Base-by-base conservation (phyloP, 2,888 invertebrate genomes). In the Neocrepidodera transversa region DNA sequence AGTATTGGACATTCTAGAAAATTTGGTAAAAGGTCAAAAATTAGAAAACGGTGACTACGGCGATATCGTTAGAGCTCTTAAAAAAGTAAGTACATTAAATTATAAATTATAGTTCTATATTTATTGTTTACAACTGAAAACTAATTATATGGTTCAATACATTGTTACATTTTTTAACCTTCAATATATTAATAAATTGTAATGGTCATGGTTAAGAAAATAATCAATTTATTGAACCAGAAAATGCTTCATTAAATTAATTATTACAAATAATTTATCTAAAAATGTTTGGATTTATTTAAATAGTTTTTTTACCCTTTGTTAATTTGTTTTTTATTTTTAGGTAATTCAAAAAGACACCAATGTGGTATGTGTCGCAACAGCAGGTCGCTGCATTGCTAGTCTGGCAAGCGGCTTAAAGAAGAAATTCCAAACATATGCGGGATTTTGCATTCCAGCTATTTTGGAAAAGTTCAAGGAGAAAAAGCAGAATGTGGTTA, bases 401-500 rank as follows among this genome's bases (percentile, higher is more conserved):
- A 84, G 87, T 68, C 78, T 99, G 35, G 97, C 97, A 0, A 84
- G 79, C 53, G 97, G 97, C 0, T 83, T 98, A 26, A 90, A 95
- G 55, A 92, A 90, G 76, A 88, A 91, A 60, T 99, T 97, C 80
- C 86, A 89, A 7, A 87, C 90, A 0, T 96, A 95, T 81, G 91
- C 96, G 0, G 80, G 85, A 17, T 87, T 88, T 0, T 91, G 91
- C 70, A 81, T 93, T 1, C 85, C 91, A 6, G 82, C 90, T 0
- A 83, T 97, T 48, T 79, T 99, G 28, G 97, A 98, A 72, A 99
- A 98, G 80, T 98, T 98, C 76, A 96, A 96, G 74, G 98, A 99
- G 79, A 98, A 97, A 83, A 99, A 99, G 74, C 84, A 89, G 1
- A 91, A 88, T 73, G 97, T 98, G 1, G 95, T 98, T 0, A 77